These are phyloP conservation scores for Diglossa cyanea DNA, from an alignment of 2,797 vertebrate species.

Conservation along the genomic window DNA sequence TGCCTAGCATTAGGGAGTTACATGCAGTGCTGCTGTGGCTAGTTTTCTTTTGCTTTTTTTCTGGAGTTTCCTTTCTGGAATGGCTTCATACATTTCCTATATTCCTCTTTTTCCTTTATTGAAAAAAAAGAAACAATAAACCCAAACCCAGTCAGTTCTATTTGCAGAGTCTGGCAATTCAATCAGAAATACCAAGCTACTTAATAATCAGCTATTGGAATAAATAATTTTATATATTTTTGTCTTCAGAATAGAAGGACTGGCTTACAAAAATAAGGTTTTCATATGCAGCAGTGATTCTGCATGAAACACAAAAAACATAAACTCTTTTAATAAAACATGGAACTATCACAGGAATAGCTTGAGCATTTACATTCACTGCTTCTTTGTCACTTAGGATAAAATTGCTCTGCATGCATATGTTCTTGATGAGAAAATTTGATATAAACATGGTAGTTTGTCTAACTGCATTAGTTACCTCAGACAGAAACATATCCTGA, in stretches of 20 bases:
- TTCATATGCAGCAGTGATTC: not conserved
- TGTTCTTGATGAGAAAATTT: not conserved
- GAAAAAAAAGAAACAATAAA: not conserved
- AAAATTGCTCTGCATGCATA: not conserved
- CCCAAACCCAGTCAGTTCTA: not conserved
- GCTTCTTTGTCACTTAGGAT: not conserved
- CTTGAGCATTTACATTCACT: not conserved
- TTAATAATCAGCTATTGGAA: not conserved
- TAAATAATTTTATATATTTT: not conserved
- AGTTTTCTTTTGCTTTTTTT: not conserved
- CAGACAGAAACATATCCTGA: not conserved
- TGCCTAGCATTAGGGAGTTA: not conserved
- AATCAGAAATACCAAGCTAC: not conserved
- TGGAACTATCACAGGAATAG: not conserved
- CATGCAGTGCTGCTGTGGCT: not conserved
- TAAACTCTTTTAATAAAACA: not conserved
- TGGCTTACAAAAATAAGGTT: not conserved
- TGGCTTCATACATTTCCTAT: not conserved
- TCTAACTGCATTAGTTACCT: not conserved
- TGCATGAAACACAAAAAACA: not conserved
- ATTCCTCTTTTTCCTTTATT: not conserved
- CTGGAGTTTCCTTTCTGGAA: not conserved
- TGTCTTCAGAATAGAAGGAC: not conserved
- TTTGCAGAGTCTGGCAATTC: not conserved
- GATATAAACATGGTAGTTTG: not conserved